Base-by-base conservation (phyloP, 2,888 invertebrate species). In the Lepidonotus clava region DNA sequence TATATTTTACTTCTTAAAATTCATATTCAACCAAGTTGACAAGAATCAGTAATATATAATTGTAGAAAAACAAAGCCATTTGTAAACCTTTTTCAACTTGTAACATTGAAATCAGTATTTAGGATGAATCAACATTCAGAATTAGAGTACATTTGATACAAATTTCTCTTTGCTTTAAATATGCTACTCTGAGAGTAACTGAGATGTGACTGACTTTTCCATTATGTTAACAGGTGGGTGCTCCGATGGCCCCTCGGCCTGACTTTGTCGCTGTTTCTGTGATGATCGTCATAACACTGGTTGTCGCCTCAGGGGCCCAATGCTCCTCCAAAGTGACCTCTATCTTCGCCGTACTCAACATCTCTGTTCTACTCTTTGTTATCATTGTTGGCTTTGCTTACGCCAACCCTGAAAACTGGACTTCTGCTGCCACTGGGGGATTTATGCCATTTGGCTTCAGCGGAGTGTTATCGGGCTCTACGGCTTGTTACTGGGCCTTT, bases 401-500 rank as follows among this genome's bases (percentile, higher is more conserved):
- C 92, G 98, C 98, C 0, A 96, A 98, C 91, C 94, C 96, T 18
- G 95, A 95, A 5, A 98, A 98, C 92, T 98, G 98, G 98, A 96
- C 96, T 0, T 95, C 90, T 66, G 87, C 88, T 41, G 71, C 83
- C 8, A 85, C 87, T 34, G 92, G 96, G 41, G 93, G 93, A 5
- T 94, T 94, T 90, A 90, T 95, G 88, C 94, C 95, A 0, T 93
- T 92, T 88, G 94, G 94, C 0, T 92, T 94, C 56, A 90, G 90
- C 21, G 94, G 94, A 41, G 92, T 94, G 76, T 88, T 94, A 41
- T 92, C 93, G 28, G 88, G 87, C 4, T 38, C 88, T 0, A 94
- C 94, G 0, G 92, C 94, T 11, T 94, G 94, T 87, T 95, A 95
- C 90, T 95, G 94, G 89, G 94, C 95, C 6, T 94, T 93, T 88